Base-by-base conservation (phyloP, 2,888 invertebrate genomes). In the Julus scanicus region DNA sequence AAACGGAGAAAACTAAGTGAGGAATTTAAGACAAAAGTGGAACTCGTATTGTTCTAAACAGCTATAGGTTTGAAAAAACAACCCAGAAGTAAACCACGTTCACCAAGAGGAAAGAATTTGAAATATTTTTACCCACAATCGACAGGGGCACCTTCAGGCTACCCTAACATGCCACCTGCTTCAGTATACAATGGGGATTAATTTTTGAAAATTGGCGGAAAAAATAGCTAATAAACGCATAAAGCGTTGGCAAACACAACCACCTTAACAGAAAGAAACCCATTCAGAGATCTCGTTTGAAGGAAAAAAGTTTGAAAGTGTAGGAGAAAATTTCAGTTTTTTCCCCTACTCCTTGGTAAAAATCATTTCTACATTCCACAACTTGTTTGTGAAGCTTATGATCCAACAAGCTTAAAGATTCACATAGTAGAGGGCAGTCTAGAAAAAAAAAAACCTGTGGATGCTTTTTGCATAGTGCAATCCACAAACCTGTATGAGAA, bases 311-410 rank as follows among this genome's bases (percentile, higher is more conserved):
- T 71, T 5, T 29, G 20, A 71, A 71, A 20, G 71, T 29, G 71
- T 20, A 71, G 71, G 29, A 71, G 71, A 6, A 71, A 71, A 71
- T 71, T 29, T 71, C 63, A 20, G 48, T 53, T 71, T 71, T 29
- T 71, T 29, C 29, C 71, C 20, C 29, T 29, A 9, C 9, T 29
- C 20, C n/a, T 9, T 71, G 71, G 6, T 8, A 8, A 29, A 71
- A 20, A 71, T 71, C 9, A 1, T 71, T 71, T 71, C 71, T 2
- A 29, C 71, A 71, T 71, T 71, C 71, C 71, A 2, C 71, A 71
- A 71, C 71, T 8, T 71, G 71, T 71, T 71, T 71, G 71, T 20
- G 71, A 71, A 29, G 71, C 71, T 71, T 71, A 71, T 71, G 71
- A 71, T 71, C 29, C 71, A 29, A 9, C 29, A 20, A 71, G 29